A percentile compares a stretch with the other conserved stretches of the same genome.
Conservation (phyloP, 2,888 invertebrate species). For the Erannis defoliaria region DNA sequence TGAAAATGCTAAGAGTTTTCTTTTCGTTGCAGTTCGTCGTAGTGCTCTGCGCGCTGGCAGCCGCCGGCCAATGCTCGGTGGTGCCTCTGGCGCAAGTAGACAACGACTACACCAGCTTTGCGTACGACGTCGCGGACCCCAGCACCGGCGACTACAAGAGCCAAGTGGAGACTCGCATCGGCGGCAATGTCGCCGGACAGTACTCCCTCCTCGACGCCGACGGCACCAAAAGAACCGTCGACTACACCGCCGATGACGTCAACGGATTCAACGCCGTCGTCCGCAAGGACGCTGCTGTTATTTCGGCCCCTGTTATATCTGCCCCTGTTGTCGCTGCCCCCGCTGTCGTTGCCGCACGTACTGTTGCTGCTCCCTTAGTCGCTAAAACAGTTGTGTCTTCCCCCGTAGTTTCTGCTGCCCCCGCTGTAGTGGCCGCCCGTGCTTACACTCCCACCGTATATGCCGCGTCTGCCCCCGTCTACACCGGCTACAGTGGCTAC, state of each 20-base stretch:
- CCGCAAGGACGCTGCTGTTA: constrained; percentile 79
- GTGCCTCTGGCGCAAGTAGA: constrained; percentile 85
- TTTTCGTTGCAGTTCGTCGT: constrained; percentile 70
- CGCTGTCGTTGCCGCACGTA: constrained; percentile 49
- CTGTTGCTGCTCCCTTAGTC: constrained; percentile 49
- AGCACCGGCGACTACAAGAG: constrained; percentile 87
- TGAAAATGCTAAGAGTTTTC: not conserved
- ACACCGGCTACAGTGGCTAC: constrained; percentile 51
- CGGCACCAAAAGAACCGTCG: constrained; percentile 85
- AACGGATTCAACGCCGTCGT: constrained; percentile 87
- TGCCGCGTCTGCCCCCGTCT: constrained; percentile 44
- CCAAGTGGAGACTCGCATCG: constrained; percentile 84
- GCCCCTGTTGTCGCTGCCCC: constrained; percentile 65
- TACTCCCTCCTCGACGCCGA: constrained; percentile 86
- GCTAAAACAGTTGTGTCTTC: constrained; percentile 39
- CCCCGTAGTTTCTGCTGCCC: constrained; percentile 45
- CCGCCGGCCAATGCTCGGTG: constrained; percentile 75
- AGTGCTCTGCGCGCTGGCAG: constrained; percentile 75
- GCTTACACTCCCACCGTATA: constrained; percentile 47
- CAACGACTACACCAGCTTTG: constrained; percentile 83
- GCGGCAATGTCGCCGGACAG: constrained; percentile 84
- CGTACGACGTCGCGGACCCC: constrained; percentile 86
- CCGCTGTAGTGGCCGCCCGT: constrained; percentile 46
- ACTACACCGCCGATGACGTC: constrained; percentile 85
- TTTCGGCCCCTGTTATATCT: constrained; percentile 66